Conservation (phyloP, 2,888 invertebrate species). For the Hemaris fuciformis region DNA sequence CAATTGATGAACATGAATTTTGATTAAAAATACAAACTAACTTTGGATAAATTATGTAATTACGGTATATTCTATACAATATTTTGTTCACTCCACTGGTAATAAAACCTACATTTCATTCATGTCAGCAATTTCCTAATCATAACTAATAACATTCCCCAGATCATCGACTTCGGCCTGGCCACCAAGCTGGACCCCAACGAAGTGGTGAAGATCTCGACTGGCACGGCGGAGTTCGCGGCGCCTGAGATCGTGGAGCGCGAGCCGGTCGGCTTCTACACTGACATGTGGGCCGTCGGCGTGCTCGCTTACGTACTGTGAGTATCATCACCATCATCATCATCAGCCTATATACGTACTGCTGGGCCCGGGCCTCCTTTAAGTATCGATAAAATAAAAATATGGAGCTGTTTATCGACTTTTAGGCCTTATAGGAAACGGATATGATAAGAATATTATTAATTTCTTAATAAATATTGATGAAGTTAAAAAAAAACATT, state of each 20-base stretch:
- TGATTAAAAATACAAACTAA: too few relatives aligned
- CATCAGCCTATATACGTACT: too few relatives aligned
- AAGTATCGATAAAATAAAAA: too few relatives aligned
- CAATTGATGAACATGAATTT: too few relatives aligned
- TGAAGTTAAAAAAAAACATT: too few relatives aligned
- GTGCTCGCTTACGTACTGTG: constrained; percentile 98
- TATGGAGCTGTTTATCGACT: too few relatives aligned
- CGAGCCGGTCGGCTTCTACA: constrained; percentile 99
- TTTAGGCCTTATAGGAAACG: too few relatives aligned
- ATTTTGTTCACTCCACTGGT: neutral
- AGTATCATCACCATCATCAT: constrained; percentile 68
- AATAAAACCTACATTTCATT: neutral
- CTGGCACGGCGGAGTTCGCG: constrained; percentile 99
- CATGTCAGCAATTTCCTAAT: neutral
- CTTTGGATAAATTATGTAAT: too few relatives aligned
- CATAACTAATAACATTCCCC: constrained; percentile 7
- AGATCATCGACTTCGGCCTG: constrained; percentile 98
- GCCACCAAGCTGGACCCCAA: constrained; percentile 99
- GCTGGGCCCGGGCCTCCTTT: too few relatives aligned
- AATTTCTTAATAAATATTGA: too few relatives aligned
- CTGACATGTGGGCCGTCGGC: constrained; percentile 99
- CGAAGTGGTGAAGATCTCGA: constrained; percentile 99
- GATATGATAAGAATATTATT: too few relatives aligned
- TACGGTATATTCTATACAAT: too few relatives aligned
- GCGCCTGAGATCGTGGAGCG: constrained; percentile 99